Base-by-base conservation (phyloP, 2,113 vertebrate genomes). In the Prunella fulvescens region DNA sequence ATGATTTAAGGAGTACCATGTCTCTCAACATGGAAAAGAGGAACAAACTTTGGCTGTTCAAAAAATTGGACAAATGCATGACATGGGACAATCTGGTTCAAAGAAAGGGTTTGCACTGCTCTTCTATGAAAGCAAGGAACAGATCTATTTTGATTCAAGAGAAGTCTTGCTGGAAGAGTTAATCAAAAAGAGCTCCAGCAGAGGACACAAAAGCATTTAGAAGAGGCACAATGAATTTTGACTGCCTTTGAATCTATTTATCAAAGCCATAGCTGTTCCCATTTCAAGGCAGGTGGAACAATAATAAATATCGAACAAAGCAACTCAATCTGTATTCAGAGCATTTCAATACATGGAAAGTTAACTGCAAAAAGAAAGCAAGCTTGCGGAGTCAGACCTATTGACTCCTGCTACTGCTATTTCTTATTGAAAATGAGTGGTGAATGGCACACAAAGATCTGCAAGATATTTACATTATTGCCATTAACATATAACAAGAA, bases 231-330 rank as follows among this genome's bases (percentile, higher is more conserved):
- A 73, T 90, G 78, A 77, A 92, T 96, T 96, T 96, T 93, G 85
- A 81, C 95, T 85, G 81, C 80, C 47, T 96, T 94, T 93, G 87
- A 87, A 92, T 90, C 65, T 86, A 90, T 90, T 96, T 96, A 94
- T 90, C 87, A 92, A 86, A 95, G 84, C 67, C 40, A 47, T 86
- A 85, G 78, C 77, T 87, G 64, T 89, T 97, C 74, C 66, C 58
- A 57, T 92, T 93, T 93, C 3, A 18, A 73, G 2, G 0, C 50
- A 94, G 72, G 83, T 84, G 51, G 85, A 95, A 96, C 92, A 94
- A 93, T 90, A 95, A 96, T 66, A 94, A 97, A 94, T 86, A 94
- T 40, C 20, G 10, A 96, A 95, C 88, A 95, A 93, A 97, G 81
- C 65, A 90, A 58, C 81, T 88, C 67, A 44, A 33, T 86, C 79